phyloP scores from a whole-genome alignment of 64 coral and sea anemone species.

The Orbicella faveolata region DNA sequence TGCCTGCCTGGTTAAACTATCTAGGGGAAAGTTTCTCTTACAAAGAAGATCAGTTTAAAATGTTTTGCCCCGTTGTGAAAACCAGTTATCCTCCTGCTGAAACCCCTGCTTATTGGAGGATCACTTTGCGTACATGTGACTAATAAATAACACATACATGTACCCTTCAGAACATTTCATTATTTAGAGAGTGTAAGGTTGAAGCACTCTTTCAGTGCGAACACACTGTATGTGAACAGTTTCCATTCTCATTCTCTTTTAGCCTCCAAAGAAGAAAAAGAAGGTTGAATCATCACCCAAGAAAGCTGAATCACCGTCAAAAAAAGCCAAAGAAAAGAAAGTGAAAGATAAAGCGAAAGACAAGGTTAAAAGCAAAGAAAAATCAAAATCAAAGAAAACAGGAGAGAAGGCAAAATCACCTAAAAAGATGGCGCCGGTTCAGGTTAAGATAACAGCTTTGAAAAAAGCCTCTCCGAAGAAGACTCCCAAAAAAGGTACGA shows the following conservation, averaged over 20 bases:
- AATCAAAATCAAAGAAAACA: constrained; percentile 35
- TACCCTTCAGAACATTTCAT: too few species aligned
- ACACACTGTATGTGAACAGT: neutral
- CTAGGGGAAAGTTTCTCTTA: too few species aligned
- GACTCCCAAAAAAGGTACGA: constrained; percentile 81
- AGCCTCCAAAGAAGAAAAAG: constrained; percentile 93
- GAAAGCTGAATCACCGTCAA: constrained; percentile 48
- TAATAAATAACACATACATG: too few species aligned
- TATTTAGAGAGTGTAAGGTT: too few species aligned
- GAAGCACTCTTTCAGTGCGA: too few species aligned
- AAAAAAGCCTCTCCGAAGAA: constrained; percentile 75
- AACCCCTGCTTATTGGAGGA: too few species aligned
- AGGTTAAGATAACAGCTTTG: constrained; percentile 89
- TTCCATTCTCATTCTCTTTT: neutral
- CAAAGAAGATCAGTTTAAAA: too few species aligned
- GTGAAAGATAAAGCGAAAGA: constrained; percentile 51
- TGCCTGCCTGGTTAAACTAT: too few species aligned
- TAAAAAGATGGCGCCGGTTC: constrained; percentile 77
- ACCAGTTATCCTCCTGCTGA: too few species aligned
- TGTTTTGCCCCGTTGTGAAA: too few species aligned
- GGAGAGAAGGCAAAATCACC: constrained; percentile 37
- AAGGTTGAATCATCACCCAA: constrained; percentile 62
- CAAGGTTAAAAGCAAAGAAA: constrained; percentile 53
- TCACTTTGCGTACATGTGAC: too few species aligned
- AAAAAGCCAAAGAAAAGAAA: constrained; percentile 57